Evolutionary conservation across 2,797 vertebrate species (phyloP), one percentile per base, ranked within the genome.

Genomic region (Acipenser ruthenus): DNA sequence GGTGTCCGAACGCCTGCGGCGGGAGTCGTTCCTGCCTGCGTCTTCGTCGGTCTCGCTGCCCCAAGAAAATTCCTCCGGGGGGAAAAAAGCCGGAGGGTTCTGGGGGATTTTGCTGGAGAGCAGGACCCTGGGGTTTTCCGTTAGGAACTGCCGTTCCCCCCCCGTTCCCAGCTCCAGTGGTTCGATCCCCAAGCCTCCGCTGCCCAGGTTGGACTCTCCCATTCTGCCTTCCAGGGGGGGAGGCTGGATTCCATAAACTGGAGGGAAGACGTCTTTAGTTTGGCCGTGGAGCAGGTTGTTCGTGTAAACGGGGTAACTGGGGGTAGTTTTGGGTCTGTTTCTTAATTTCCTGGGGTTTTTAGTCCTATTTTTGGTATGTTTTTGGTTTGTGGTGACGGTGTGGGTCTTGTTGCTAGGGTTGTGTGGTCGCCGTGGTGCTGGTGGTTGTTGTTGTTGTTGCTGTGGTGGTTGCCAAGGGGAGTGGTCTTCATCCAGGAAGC

Each of bases 61-160:
- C 6, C 67, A 86, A 80, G n/a, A 84, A 73, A 37, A 89, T 89
- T 0, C 88, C 89, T 56, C 84, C 80, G 37, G 80, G 73, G 0
- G 90, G 89, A 23, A 88, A 87, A 1, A 72, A 82, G 6, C 74
- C 68, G 5, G 88, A 88, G 0, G 87, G 65, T 6, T 55, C 52
- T 55, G 52, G 6, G 12, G 52, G 52, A 55, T 9, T 55, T n/a
- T 37, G 23, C 2, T 55, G 0, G 88, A 89, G 75, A 91, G 88
- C 60, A 90, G 69, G 10, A 91, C 89, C 13, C 90, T 79, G 0
- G 90, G 90, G 56, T 91, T 87, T 0, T 84, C 75, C 0, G 88
- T 85, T 74, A 90, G 73, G 69, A 90, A 84, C 77, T 88, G 72
- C 65, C 87, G 83, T 11, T 85, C 84, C 59, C 79, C 78, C 7